These are phyloP conservation scores for Pterocles burchelli DNA, from an alignment of 2,113 vertebrate species.

Conservation along the genomic window DNA sequence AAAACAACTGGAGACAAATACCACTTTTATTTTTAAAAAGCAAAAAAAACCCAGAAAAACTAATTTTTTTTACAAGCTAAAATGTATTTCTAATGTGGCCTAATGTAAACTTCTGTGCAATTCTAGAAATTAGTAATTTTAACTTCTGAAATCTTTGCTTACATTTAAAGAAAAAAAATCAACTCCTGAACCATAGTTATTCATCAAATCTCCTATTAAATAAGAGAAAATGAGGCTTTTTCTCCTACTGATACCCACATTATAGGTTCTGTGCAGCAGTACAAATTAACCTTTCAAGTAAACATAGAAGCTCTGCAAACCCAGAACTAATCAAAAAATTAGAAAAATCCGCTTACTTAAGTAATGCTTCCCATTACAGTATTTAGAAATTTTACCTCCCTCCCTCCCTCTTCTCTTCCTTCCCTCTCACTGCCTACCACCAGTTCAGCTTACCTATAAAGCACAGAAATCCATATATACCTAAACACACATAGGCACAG, in stretches of 20 bases:
- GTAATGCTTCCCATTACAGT: constrained; percentile 5
- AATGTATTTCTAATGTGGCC: neutral
- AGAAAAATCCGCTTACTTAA: constrained; percentile 53
- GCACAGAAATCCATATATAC: neutral
- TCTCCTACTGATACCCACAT: neutral
- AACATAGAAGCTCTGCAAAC: neutral
- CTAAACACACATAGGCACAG: neutral
- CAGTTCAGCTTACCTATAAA: neutral
- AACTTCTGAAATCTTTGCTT: neutral
- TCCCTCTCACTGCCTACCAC: neutral
- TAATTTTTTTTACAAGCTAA: neutral
- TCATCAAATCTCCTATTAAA: neutral
- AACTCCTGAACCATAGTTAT: neutral
- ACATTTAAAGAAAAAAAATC: neutral
- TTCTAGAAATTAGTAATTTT: neutral
- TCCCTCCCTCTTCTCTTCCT: neutral
- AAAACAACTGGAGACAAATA: neutral
- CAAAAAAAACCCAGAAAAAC: neutral
- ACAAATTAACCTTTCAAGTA: constrained; percentile 20
- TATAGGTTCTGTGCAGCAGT: neutral
- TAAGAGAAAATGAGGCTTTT: neutral
- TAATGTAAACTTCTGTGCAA: neutral
- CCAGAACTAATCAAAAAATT: constrained; percentile 47
- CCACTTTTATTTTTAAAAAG: neutral
- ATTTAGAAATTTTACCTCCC: constrained; percentile 18